Base-by-base conservation (phyloP, 2,888 invertebrate genomes). In the Brachylomia viminalis region DNA sequence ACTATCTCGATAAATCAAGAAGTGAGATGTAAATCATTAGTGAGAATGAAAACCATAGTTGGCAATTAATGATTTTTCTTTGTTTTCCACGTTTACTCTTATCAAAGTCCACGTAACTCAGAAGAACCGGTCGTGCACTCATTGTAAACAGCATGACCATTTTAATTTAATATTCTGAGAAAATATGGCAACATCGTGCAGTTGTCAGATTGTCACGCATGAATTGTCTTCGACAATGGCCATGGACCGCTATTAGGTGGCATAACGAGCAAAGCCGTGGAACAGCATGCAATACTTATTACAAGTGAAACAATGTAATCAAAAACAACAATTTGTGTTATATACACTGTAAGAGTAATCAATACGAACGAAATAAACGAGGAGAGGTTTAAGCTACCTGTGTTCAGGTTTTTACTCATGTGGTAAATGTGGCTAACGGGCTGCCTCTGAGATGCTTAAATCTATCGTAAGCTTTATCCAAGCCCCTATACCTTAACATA, bases 151-250 rank as follows among this genome's bases (percentile, higher is more conserved):
- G 56, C 62, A 75, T 64, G 58, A 64, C 64, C 20, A 54, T 77
- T 67, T 71, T 27, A 73, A 72, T 65, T 54, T 45, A 77, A 71
- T 70, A 61, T 71, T 74, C 74, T 66, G 4, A 84, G 69, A 72
- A 72, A 76, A 84, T 71, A 64, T 54, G 33, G 71, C 65, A 69
- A 56, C 52, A 47, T 62, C 56, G 58, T 83, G 47, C 64, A 65
- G 62, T 67, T 67, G 42, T 72, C 38, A 61, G 80, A 76, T 83
- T 61, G 76, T 76, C 67, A 73, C 81, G 85, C 85, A 69, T 80
- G 85, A 83, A 74, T 76, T 56, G 67, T 80, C 58, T 64, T 68
- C 38, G 45, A 84, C 76, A 81, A 76, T 76, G 56, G 68, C 47
- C 70, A 61, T 73, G 30, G 30, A 27, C 20, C 47, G 69, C 45